phyloP scores from a whole-genome alignment of 2,113 vertebrate genomes.

The Cichladusa arquata region DNA sequence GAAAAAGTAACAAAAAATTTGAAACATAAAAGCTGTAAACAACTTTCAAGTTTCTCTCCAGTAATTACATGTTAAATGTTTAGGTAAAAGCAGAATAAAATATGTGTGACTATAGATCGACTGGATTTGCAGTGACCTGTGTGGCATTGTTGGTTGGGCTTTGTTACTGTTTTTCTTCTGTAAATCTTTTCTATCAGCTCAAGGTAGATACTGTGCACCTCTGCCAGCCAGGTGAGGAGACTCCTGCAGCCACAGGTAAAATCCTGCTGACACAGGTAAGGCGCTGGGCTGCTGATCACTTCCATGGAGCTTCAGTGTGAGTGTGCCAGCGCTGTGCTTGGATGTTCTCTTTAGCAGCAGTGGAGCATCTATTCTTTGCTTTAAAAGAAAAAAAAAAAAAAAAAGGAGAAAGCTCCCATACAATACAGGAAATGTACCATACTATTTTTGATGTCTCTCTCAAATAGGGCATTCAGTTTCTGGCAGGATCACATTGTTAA shows the following conservation, averaged over 20 bases:
- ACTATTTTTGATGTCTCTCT: not conserved
- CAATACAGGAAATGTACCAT: not conserved
- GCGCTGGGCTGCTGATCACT: not conserved
- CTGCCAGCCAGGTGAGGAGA: not conserved
- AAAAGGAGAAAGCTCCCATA: not conserved
- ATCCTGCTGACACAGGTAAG: not conserved
- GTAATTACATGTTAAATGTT: not conserved
- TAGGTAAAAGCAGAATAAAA: not conserved
- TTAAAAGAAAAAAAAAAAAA: not conserved
- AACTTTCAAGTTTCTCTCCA: not conserved
- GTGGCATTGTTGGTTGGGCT: not conserved
- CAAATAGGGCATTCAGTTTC: not conserved
- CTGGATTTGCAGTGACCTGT: not conserved
- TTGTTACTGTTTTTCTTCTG: not conserved
- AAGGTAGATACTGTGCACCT: not conserved
- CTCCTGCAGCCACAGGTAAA: not conserved
- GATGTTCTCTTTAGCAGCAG: not conserved
- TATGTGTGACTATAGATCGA: not conserved
- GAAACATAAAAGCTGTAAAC: not conserved
- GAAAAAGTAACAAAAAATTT: not conserved
- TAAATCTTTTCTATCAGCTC: not conserved
- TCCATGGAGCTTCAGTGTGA: not conserved
- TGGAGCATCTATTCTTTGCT: not conserved
- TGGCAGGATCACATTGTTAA: not conserved
- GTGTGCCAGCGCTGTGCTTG: not conserved